A percentile compares a stretch with the other conserved stretches of the same genome.
Conservation (phyloP, 2,797 vertebrate species). For the Gobionotothen gibberifrons region DNA sequence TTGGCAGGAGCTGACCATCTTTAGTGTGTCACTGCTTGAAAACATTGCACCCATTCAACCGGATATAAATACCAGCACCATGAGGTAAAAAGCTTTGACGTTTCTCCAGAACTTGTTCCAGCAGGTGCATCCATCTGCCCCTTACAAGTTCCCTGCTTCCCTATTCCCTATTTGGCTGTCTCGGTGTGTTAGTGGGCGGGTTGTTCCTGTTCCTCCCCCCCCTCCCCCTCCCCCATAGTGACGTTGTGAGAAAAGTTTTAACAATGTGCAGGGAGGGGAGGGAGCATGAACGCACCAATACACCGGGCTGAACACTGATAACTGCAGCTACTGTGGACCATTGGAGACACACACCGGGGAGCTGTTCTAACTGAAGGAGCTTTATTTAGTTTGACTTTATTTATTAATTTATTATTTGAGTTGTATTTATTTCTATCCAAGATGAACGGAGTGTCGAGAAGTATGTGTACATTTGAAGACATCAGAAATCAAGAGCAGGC, state of each 20-base stretch:
- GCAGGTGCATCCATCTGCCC: background rate
- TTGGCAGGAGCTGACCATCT: background rate
- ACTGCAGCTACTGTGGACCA: constrained; percentile 8
- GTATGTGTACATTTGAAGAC: constrained; percentile 82
- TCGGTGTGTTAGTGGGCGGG: constrained; percentile 49
- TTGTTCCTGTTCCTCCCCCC: background rate
- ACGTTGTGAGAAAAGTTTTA: constrained; percentile 49
- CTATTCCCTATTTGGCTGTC: constrained; percentile 63
- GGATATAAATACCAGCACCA: background rate
- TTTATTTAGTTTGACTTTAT: background rate
- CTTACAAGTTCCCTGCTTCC: constrained; percentile 10
- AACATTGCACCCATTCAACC: background rate
- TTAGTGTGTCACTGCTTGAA: background rate
- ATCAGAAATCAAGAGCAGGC: constrained; percentile 70
- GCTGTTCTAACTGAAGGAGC: background rate
- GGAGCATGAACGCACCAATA: background rate
- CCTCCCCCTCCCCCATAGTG: constrained; percentile 46
- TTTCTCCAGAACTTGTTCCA: background rate
- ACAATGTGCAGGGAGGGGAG: constrained; percentile 2
- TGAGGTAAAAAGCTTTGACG: background rate
- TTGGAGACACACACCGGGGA: constrained; percentile 4
- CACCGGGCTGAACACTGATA: background rate
- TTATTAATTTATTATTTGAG: constrained; percentile 44
- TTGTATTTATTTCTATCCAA: constrained; percentile 49
- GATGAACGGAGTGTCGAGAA: constrained; percentile 81